Conservation (phyloP, 2,888 invertebrate species). For the Microctonus brassicae region DNA sequence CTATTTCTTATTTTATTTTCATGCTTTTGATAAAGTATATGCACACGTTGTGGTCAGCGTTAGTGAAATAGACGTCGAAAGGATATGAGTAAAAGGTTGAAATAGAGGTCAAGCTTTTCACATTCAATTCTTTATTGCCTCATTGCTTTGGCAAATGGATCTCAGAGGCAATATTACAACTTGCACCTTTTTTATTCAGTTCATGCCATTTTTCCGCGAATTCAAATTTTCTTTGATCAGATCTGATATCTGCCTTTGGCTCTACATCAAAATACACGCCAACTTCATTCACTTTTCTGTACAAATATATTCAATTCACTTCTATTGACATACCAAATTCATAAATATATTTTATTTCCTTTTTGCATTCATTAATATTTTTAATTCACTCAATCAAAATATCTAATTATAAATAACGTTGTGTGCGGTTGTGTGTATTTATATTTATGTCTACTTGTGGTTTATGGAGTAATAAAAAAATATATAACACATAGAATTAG, state of each 20-base stretch:
- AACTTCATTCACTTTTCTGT: slow-evolving; percentile 1
- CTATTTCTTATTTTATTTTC: too few species aligned
- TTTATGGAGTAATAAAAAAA: too few species aligned
- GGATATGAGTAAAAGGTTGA: slow-evolving; percentile 23
- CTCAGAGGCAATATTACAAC: slow-evolving; percentile 19
- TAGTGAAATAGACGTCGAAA: slow-evolving; percentile 20
- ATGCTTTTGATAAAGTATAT: neutral
- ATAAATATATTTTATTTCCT: too few species aligned
- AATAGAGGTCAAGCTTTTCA: slow-evolving; percentile 37
- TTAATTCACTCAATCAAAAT: too few species aligned
- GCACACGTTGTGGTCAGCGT: slow-evolving; percentile 16
- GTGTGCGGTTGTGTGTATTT: too few species aligned
- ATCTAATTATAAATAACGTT: neutral
- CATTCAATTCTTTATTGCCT: slow-evolving; percentile 36
- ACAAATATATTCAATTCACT: too few species aligned
- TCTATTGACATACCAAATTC: too few species aligned
- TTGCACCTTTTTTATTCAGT: slow-evolving; percentile 9
- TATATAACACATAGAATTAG: too few species aligned
- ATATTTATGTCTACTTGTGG: too few species aligned
- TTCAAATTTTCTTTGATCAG: slow-evolving; percentile 24
- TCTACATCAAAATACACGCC: too few species aligned
- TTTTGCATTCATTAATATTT: too few species aligned
- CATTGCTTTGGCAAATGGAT: slow-evolving; percentile 33
- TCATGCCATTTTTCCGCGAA: slow-evolving; percentile 19
- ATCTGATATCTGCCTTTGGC: too few species aligned